Evolutionary conservation across 2,113 vertebrate genomes (phyloP).

Genomic region (Tor tambroides): DNA sequence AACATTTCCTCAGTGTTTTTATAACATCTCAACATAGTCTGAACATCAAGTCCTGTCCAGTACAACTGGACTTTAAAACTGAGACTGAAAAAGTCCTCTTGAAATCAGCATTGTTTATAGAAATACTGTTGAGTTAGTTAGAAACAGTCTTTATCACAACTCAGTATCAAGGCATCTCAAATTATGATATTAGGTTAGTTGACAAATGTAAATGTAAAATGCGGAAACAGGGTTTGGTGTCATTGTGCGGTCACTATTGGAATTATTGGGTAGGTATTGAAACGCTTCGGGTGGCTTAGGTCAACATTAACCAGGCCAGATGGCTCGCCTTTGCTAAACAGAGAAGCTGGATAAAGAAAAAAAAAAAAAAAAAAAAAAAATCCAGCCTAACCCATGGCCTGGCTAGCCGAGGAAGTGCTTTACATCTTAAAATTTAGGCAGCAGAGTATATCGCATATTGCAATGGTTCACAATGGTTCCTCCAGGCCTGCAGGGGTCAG

Average conservation of each 20-base stretch:
- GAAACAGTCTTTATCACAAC: constrained; percentile 7
- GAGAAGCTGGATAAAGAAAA: neutral
- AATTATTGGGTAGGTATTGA: constrained; percentile 4
- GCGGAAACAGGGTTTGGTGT: neutral
- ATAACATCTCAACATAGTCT: neutral
- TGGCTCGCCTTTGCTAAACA: constrained; percentile 10
- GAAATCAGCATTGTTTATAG: neutral
- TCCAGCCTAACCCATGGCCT: neutral
- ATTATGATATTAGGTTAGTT: neutral
- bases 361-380: neutral
- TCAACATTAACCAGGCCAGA: neutral
- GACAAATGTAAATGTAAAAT: neutral
- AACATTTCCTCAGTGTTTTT: neutral
- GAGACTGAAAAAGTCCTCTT: neutral
- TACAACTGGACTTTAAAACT: neutral
- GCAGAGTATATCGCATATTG: neutral
- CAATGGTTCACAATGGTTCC: neutral
- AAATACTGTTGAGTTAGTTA: constrained; percentile 10
- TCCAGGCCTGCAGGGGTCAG: neutral
- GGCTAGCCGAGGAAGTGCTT: neutral
- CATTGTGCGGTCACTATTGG: neutral
- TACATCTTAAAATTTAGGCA: neutral
- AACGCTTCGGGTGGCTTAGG: constrained; percentile 24
- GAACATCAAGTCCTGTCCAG: neutral
- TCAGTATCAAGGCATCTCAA: constrained; percentile 29